These are phyloP conservation scores for Lepetodrilus schrolli DNA, from an alignment of 2,888 invertebrate species.

Conservation along the genomic window DNA sequence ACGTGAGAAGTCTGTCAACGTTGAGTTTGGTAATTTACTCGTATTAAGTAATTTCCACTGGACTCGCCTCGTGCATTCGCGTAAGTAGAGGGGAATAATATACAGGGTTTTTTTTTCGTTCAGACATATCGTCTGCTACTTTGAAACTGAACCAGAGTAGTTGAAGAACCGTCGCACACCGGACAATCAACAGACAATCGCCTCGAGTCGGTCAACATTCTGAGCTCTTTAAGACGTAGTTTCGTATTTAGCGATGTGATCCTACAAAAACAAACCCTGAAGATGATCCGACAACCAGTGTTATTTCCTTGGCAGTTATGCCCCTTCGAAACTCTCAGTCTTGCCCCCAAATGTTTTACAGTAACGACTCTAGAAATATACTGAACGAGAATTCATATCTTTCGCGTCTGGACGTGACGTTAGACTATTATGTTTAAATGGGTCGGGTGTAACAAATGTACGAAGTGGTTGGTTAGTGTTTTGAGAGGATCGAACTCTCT, in stretches of 20 bases:
- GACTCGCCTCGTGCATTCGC: not conserved
- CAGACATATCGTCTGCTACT: not conserved
- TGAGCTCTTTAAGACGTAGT: not conserved
- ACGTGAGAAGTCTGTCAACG: not conserved
- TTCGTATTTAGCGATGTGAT: constrained; percentile 1
- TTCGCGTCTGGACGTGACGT: no score
- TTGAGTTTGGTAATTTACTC: not conserved
- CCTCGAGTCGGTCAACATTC: not conserved
- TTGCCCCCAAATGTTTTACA: not conserved
- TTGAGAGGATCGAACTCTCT: no score
- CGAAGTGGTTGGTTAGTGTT: no score
- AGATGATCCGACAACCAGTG: not conserved
- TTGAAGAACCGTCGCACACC: not conserved
- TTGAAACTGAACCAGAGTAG: not conserved
- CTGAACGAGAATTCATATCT: no score
- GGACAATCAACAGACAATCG: not conserved
- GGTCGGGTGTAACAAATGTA: no score
- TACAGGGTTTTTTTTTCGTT: not conserved
- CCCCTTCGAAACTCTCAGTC: not conserved
- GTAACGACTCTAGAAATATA: not conserved
- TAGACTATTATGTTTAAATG: no score
- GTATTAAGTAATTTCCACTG: not conserved
- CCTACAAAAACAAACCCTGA: constrained; percentile 8
- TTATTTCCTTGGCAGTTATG: not conserved
- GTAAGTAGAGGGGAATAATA: no score